Percentiles rank a stretch among this genome's conserved stretches.
phyloP scores from a whole-genome alignment of 2,888 invertebrate species.

The Chorisops tibialis region DNA sequence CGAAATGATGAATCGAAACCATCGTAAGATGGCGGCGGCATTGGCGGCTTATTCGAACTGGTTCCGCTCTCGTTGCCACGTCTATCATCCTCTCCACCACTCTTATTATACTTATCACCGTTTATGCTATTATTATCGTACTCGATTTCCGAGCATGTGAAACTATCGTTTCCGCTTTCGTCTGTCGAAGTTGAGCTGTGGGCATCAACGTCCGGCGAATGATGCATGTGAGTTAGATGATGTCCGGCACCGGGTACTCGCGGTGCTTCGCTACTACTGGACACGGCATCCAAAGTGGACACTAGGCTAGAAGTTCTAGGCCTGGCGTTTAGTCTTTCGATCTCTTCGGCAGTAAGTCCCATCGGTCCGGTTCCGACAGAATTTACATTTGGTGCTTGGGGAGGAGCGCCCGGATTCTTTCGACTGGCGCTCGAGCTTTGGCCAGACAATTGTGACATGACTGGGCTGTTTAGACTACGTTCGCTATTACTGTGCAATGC shows the following conservation, averaged over 20 bases:
- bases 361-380: slow-evolving; percentile 67
- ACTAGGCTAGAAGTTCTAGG: slow-evolving; percentile 88
- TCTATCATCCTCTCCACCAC: slow-evolving; percentile 61
- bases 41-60: slow-evolving; percentile 59
- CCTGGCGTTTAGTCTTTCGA: slow-evolving; percentile 82
- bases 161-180: slow-evolving; percentile 94
- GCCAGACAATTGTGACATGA: slow-evolving; percentile 86
- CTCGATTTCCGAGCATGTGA: slow-evolving; percentile 97
- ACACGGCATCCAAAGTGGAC: slow-evolving; percentile 90
- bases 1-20: slow-evolving; percentile 93
- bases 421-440: slow-evolving; percentile 79
- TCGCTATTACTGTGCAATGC: slow-evolving; percentile 89
- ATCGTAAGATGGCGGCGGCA: slow-evolving; percentile 78
- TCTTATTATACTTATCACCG: slow-evolving; percentile 70
- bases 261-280: slow-evolving; percentile 80
- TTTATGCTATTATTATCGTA: slow-evolving; percentile 86
- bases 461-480: slow-evolving; percentile 85
- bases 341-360: slow-evolving; percentile 89
- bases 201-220: slow-evolving; percentile 68
- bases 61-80: slow-evolving; percentile 57
- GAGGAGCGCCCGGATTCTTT: slow-evolving; percentile 66
- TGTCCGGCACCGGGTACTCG: slow-evolving; percentile 65
- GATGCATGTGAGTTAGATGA: slow-evolving; percentile 68
- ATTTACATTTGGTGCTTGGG: slow-evolving; percentile 65
- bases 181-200: slow-evolving; percentile 82